Base-by-base conservation (phyloP, 2,113 vertebrate genomes). In the Megalops atlanticus region DNA sequence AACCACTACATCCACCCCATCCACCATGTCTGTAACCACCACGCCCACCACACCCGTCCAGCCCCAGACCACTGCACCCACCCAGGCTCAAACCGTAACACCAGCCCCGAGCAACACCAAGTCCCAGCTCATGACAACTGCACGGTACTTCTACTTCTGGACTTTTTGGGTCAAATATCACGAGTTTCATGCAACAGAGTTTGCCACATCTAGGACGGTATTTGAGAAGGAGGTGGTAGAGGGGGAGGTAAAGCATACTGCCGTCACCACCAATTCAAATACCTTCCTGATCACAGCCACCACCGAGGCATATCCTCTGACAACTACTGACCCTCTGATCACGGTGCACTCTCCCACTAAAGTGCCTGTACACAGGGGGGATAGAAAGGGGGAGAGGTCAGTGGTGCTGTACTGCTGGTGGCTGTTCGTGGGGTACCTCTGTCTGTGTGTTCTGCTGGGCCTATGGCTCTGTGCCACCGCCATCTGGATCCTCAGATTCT, bases 361-460 rank as follows among this genome's bases (percentile, higher is more conserved):
- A 18, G 35, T 14, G 41, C 39, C n/a, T 52, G 79, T 36, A 24
- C 43, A 33, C 18, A 0, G 52, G 43, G 36, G 6, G 24, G 41
- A n/a, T 11, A 41, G 49, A 6, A 52, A 33, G 0, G 24, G 36
- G 0, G 64, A 7, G 1, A 10, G 39, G 15, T 74, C 49, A 0
- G 85, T 76, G 0, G 47, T 38, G n/a, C 18, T 82, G 0, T 92
- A 91, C 84, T 94, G 93, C 36, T 72, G 85, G 31, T 94, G 93
- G 92, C 84, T 93, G 0, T 91, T 91, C 1, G 84, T 58, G 0
- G 86, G 84, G 0, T 84, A 75, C 11, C 8, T 89, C 27, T 45
- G 92, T 27, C 81, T 94, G 40, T 91, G 92, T 12, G 1, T 81
- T 11, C 69, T 72, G 0, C 82, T 87, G 0, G 86, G 52, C 0